Base-by-base conservation (phyloP, 2,113 vertebrate genomes). In the Panthera tigris region DNA sequence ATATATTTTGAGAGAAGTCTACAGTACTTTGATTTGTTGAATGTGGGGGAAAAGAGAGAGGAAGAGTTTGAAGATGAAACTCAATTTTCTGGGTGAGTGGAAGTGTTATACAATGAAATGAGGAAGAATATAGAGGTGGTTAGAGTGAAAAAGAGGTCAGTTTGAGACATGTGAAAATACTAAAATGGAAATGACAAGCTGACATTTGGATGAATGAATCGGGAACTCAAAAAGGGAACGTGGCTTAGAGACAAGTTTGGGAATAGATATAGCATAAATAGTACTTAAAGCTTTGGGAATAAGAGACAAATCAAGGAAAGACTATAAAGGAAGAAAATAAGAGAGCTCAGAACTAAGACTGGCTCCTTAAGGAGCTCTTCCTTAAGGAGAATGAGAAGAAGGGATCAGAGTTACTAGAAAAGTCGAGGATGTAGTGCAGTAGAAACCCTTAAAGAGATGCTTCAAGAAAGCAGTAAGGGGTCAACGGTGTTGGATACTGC, bases 221-320 rank as follows among this genome's bases (percentile, higher is more conserved):
- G 63, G 69, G 27, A 73, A 87, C 23, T 91, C 19, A 66, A n/a
- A 84, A 73, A 16, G 25, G 31, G 23, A 11, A 3, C 18, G 6
- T 93, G 73, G 16, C n/a, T 73, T 63, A 78, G 57, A 94, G 52
- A 86, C 1, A 45, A 31, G 33, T 68, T 71, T 83, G 33, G 52
- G 39, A 48, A n/a, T 86, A 90, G 45, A 25, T 74, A 5, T 48
- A 36, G 66, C 50, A 57, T 18, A 85, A 71, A 71, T 85, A 89
- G 66, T 66, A 89, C 36, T 81, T 96, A 45, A 97, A 94, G 73
- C 66, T 61, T 15, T 73, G 78, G 84, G 29, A 48, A 68, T 89
- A 93, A 80, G 87, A 83, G 65, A 48, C 45, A 69, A 71, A 57
- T 69, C 13, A 84, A 52, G 57, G 10, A 25, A 8, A 74, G 52